A percentile compares a stretch with the other conserved stretches of the same genome.
Evolutionary conservation across 2,888 invertebrate species (phyloP).

Genomic region (Hirtodrosophila alboralis): DNA sequence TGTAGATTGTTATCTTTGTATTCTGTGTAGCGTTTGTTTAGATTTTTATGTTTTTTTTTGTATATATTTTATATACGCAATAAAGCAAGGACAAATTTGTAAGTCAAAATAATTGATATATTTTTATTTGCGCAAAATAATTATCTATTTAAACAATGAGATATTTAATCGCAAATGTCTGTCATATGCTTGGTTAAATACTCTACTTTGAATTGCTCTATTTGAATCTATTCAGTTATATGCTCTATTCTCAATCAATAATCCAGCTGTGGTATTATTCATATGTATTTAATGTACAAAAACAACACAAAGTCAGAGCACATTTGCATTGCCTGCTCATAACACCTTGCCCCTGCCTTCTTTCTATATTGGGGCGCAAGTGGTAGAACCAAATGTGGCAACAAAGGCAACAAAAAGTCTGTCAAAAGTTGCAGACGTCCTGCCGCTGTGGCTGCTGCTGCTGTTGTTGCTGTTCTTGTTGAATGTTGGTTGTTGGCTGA

Average conservation of each 20-base stretch:
- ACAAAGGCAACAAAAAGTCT: slow-evolving; percentile 53
- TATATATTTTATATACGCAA: no score
- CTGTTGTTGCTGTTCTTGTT: slow-evolving; percentile 26
- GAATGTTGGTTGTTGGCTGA: slow-evolving; percentile 31
- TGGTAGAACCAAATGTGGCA: slow-evolving; percentile 30
- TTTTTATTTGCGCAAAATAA: no score
- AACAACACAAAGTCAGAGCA: slow-evolving; percentile 19
- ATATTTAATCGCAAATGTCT: no score
- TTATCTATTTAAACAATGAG: no score
- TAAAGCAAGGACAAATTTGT: no score
- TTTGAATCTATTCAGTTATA: background rate
- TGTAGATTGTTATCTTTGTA: no score
- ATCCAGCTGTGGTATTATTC: background rate
- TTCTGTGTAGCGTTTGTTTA: no score
- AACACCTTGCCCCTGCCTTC: slow-evolving; percentile 6
- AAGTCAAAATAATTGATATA: no score
- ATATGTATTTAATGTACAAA: slow-evolving; percentile 1
- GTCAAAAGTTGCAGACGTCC: slow-evolving; percentile 66
- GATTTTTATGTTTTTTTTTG: no score
- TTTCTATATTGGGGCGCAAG: background rate
- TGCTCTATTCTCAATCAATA: background rate
- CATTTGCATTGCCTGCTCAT: slow-evolving; percentile 56
- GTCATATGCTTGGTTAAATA: no score
- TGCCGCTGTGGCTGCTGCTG: slow-evolving; percentile 58
- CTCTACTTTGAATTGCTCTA: no score